phyloP scores from a whole-genome alignment of 2,797 vertebrate genomes.

The Echiichthys vipera region DNA sequence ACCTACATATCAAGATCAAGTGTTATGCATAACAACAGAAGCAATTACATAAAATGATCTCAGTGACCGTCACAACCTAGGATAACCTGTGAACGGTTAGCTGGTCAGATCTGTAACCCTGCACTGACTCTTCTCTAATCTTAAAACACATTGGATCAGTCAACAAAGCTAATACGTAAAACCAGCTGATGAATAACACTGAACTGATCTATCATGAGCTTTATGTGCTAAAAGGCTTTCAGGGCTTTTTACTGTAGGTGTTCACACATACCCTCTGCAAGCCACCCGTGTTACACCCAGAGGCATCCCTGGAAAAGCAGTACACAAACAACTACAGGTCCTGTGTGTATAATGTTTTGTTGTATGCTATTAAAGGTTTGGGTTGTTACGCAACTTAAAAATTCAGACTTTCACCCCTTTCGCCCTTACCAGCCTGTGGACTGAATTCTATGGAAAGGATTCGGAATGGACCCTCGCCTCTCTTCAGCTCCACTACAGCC shows the following conservation, averaged over 20 bases:
- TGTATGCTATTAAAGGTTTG: too few relatives aligned
- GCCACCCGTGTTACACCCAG: slow-evolving; percentile 52
- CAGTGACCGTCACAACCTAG: neutral
- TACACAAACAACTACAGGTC: slow-evolving; percentile 61
- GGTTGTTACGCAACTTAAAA: too few relatives aligned
- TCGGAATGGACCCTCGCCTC: too few relatives aligned
- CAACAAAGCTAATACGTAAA: slow-evolving; percentile 9
- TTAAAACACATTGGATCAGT: slow-evolving; percentile 14
- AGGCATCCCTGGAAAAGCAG: slow-evolving; percentile 29
- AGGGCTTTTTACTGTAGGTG: neutral
- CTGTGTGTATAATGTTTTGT: too few relatives aligned
- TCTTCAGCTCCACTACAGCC: too few relatives aligned
- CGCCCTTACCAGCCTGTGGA: too few relatives aligned
- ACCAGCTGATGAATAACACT: neutral
- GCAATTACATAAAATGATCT: neutral
- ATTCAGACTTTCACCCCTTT: too few relatives aligned
- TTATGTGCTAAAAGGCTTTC: slow-evolving; percentile 18
- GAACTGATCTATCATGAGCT: neutral
- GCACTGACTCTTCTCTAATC: slow-evolving; percentile 4
- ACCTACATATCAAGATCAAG: neutral
- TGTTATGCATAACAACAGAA: neutral
- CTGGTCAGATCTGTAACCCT: neutral
- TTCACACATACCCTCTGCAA: neutral
- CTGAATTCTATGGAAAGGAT: too few relatives aligned
- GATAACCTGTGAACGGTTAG: neutral